Conservation (phyloP, 1,140 invertebrate species). For the Scaptomyza pallida region DNA sequence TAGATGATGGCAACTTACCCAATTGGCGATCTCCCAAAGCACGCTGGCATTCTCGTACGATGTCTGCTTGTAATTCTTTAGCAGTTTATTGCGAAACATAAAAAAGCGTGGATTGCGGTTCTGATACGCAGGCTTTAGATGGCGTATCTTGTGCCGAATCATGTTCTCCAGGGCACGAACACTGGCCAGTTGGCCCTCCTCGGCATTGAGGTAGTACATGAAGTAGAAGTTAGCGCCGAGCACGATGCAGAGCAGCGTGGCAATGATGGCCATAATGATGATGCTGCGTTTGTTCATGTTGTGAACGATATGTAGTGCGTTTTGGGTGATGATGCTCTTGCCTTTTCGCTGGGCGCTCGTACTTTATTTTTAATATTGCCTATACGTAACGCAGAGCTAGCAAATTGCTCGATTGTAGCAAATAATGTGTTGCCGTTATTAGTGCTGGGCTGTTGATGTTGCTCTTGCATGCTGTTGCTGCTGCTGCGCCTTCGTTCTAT, state of each 20-base stretch:
- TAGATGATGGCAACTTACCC: conserved; percentile 60
- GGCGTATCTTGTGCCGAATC: conserved; percentile 72
- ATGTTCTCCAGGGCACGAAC: conserved; percentile 74
- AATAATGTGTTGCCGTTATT: conserved; percentile 62
- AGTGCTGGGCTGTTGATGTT: conserved; percentile 43
- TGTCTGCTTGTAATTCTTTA: conserved; percentile 77
- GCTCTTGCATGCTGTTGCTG: conserved; percentile 38
- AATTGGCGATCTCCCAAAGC: conserved; percentile 83
- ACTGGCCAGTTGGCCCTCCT: conserved; percentile 71
- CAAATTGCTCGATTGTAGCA: conserved; percentile 69
- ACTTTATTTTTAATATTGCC: conserved; percentile 79
- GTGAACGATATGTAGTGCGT: conserved; percentile 20
- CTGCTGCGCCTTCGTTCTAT: conserved; percentile 43
- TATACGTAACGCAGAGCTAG: conserved; percentile 61
- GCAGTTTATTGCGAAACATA: conserved; percentile 80
- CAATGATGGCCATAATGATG: conserved; percentile 70
- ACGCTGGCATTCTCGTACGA: conserved; percentile 76
- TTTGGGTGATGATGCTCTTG: conserved; percentile 46
- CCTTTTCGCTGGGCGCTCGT: conserved; percentile 49
- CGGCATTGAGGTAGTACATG: conserved; percentile 81
- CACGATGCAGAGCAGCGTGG: conserved; percentile 66
- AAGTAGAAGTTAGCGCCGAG: conserved; percentile 84
- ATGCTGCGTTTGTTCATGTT: conserved; percentile 79
- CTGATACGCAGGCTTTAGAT: conserved; percentile 77
- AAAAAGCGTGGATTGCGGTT: conserved; percentile 84